Conservation (phyloP, 2,113 vertebrate species). For the Bagarius yarrelli region DNA sequence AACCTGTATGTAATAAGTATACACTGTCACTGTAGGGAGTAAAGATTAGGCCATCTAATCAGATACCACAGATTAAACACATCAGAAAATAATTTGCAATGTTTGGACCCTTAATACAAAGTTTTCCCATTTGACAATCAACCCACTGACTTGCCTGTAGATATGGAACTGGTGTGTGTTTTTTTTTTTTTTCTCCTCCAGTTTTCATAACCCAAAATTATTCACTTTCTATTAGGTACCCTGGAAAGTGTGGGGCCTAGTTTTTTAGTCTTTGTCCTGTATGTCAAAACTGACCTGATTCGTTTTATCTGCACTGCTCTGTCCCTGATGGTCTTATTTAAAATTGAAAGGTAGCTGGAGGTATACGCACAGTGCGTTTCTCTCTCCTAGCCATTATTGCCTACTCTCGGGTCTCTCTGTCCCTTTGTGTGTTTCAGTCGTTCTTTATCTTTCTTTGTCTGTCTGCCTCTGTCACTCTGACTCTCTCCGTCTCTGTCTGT, state of each 20-base stretch:
- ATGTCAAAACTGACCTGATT: constrained; percentile 15
- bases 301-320: neutral
- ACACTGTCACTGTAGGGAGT: no score
- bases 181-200: neutral
- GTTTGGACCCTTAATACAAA: no score
- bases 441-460: constrained; percentile 52
- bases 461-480: constrained; percentile 53
- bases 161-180: no score
- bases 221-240: neutral
- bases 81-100: no score
- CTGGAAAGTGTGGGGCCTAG: neutral
- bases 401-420: constrained; percentile 50
- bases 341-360: constrained; percentile 43
- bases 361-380: constrained; percentile 59
- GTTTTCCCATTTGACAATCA: no score
- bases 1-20: no score
- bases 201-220: neutral
- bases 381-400: constrained; percentile 47
- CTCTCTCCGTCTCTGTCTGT: constrained; percentile 53
- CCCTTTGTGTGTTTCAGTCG: constrained; percentile 54
- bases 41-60: no score
- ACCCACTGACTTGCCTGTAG: no score
- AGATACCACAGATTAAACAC: no score
- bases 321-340: constrained; percentile 44
- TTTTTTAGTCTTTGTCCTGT: neutral